Percentiles rank a stretch among this genome's conserved stretches.
These are phyloP conservation scores for Puntigrus tetrazona DNA, from an alignment of 2,113 vertebrate species.

Conservation along the genomic window DNA sequence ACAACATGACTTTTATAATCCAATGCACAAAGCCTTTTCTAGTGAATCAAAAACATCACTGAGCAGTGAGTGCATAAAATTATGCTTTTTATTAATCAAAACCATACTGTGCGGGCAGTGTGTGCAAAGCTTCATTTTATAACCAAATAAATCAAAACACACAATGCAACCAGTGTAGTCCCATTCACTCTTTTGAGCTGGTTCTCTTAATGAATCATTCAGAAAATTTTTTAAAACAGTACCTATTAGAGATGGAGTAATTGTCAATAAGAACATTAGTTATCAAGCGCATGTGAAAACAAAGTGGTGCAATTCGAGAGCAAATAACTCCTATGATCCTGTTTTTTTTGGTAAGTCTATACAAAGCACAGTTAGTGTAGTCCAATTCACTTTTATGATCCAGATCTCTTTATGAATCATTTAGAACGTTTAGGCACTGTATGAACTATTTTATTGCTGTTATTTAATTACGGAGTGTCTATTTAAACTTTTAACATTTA, in stretches of 20 bases:
- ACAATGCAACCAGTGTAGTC: background rate
- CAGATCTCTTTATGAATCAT: background rate
- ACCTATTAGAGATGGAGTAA: background rate
- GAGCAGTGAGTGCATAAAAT: background rate
- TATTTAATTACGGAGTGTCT: too few relatives aligned
- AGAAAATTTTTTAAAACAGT: background rate
- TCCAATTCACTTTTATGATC: background rate
- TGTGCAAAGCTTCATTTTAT: background rate
- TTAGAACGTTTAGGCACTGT: too few relatives aligned
- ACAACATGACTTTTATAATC: background rate
- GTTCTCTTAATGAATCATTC: background rate
- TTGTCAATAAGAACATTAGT: background rate
- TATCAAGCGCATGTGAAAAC: background rate
- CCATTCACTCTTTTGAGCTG: background rate
- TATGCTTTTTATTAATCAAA: background rate
- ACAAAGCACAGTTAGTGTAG: background rate
- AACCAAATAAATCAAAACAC: background rate
- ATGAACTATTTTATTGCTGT: too few relatives aligned
- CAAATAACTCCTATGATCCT: too few relatives aligned
- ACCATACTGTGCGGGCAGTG: background rate
- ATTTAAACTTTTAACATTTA: too few relatives aligned
- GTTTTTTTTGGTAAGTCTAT: background rate
- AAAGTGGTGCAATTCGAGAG: background rate
- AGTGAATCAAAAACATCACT: background rate
- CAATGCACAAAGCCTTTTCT: background rate